Percentiles rank a stretch among this genome's conserved stretches.
These are phyloP conservation scores for Girardia tigrina DNA, from an alignment of 2,888 invertebrate genomes.

Conservation along the genomic window DNA sequence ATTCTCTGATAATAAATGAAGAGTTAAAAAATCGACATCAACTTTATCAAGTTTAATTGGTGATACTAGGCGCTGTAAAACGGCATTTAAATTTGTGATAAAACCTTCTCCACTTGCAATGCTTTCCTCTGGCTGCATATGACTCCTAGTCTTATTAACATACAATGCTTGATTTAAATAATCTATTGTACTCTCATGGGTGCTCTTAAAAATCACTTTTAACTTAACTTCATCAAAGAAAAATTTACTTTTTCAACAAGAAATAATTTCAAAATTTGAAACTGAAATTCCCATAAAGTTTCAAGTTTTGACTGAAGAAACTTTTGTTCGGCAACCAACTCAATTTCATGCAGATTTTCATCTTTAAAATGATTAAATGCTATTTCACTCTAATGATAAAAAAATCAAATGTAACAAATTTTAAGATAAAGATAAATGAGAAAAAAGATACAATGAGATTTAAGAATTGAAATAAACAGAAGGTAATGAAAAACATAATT, in stretches of 20 bases:
- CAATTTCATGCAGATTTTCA: not conserved
- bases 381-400: not conserved
- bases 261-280: not conserved
- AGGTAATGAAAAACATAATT: constrained; percentile 39
- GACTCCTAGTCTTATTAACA: constrained; percentile 13
- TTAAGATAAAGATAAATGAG: not conserved
- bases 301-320: not conserved
- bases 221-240: not conserved
- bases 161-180: constrained; percentile 20
- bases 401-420: not conserved
- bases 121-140: constrained; percentile 62
- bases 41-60: constrained; percentile 73
- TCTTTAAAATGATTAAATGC: constrained; percentile 10
- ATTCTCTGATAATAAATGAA: not conserved
- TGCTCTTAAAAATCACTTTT: not conserved
- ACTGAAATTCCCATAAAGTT: not conserved
- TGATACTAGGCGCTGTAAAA: constrained; percentile 72
- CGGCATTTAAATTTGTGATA: constrained; percentile 78
- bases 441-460: not conserved
- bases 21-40: not conserved
- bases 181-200: not conserved
- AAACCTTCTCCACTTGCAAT: constrained; percentile 80
- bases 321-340: not conserved
- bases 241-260: not conserved
- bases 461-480: not conserved